A percentile compares a stretch with the other conserved stretches of the same genome.
Conservation (phyloP, 2,888 invertebrate species). For the Aproaerema taeniolella region DNA sequence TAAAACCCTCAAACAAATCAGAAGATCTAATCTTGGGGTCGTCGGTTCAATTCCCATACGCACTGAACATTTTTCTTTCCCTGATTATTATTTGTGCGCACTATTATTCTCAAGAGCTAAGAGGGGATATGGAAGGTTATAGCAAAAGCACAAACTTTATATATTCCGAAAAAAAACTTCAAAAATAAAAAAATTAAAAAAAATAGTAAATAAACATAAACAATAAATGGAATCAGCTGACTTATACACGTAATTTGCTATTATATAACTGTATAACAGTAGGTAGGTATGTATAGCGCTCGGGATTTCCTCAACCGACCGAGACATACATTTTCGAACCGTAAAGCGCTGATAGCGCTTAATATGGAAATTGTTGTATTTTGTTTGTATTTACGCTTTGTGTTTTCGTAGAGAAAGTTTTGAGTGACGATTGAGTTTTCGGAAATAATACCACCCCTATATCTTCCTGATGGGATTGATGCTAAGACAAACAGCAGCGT, state of each 20-base stretch:
- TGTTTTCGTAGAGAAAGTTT: neutral
- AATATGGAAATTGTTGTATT: conserved; percentile 14
- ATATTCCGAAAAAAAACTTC: no score
- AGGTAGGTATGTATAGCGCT: conserved; percentile 27
- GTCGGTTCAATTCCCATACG: no score
- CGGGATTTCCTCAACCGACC: conserved; percentile 56
- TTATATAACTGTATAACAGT: conserved; percentile 45
- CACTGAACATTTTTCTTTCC: no score
- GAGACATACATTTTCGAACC: conserved; percentile 42
- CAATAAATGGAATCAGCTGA: conserved; percentile 54
- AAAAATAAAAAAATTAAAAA: conserved; percentile 19
- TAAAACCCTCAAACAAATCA: no score
- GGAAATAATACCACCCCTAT: no score
- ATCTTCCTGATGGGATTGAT: no score
- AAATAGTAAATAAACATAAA: conserved; percentile 34
- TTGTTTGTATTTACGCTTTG: neutral
- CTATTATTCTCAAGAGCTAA: no score
- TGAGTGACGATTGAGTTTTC: neutral
- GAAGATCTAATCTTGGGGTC: no score
- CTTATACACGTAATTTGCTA: conserved; percentile 56
- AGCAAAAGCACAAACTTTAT: no score
- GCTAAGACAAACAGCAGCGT: no score
- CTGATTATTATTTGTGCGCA: no score
- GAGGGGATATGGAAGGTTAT: no score
- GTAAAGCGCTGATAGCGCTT: conserved; percentile 47